Evolutionary conservation across 1,140 invertebrate species (phyloP), one percentile per base, ranked within the genome.

Genomic region (Thaumatotibia leucotreta): DNA sequence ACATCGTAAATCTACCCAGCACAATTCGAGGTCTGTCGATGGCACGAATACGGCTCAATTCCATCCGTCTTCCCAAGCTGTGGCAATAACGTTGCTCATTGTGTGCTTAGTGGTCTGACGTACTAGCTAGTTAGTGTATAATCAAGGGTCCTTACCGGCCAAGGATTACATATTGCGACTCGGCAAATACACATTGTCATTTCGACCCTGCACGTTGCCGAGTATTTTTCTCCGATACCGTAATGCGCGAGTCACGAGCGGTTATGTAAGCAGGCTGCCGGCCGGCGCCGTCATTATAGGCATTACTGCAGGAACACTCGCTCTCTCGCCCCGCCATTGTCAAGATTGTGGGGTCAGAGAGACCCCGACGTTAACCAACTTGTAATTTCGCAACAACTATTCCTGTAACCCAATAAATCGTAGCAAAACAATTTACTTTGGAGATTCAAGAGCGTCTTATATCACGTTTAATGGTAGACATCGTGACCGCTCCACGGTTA

Each of bases 221-320:
- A 68, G 79, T 86, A 86, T 87, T 88, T 89, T 89, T 87, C 77
- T 77, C 71, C 79, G 79, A 84, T 86, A 84, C 84, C 81, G 85
- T 88, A 88, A 88, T 88, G 85, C 85, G 82, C 85, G 73, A 88
- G 88, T 90, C 88, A 90, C 88, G 88, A 86, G 76, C 81, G 79
- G 84, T 88, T 88, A 88, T 88, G 80, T 88, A 88, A 88, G 84
- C 87, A 80, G 76, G 84, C 84, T 87, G 86, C 86, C 80, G 84
- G 74, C 77, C 82, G 76, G 81, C 79, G 79, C 76, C 79, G 79
- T 80, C 84, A 88, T 89, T 89, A 89, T 85, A 84, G 80, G 69
- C 75, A 86, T 88, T 88, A 88, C 82, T 82, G 79, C 68, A 79
- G 77, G 80, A 83, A 83, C 83, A 88, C 84, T 79, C 79, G 77